Evolutionary conservation across 2,113 vertebrate genomes (phyloP), one percentile per base, ranked within the genome.

Genomic region (Hemichromis elongatus): DNA sequence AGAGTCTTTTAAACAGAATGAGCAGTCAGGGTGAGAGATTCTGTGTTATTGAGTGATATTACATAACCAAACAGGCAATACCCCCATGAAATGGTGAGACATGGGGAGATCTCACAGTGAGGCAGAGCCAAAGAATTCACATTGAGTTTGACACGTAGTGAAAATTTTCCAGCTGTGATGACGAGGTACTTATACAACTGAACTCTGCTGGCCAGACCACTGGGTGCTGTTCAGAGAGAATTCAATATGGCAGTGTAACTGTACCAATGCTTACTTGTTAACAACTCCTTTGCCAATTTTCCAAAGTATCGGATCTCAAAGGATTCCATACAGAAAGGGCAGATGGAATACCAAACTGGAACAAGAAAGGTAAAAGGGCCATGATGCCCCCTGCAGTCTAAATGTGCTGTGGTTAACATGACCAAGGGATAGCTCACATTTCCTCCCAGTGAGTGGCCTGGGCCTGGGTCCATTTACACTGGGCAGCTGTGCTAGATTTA

Each of bases 161-260:
- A 88, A 93, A 86, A 90, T 90, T 87, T 90, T 86, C 89, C 90
- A 42, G 81, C 35, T 63, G 89, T 83, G 87, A 52, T 87, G 88
- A 93, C 84, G 19, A 68, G 79, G 81, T 37, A 53, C 83, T 92
- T 89, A 83, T 14, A 90, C 81, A 93, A 92, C 86, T 70, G 59
- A 89, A 79, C 80, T 30, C 63, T 26, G 21, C 57, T 81, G 83
- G 86, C 89, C 85, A 77, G 61, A 86, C 73, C 37, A n/a, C 54
- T 73, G 54, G 66, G 73, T 85, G 86, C 83, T 81, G 81, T 82
- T 82, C 52, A 19, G 82, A 52, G 21, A 24, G 12, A 88, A 84
- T 63, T 79, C 81, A 82, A 82, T 79, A 86, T 90, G 50, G 3
- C 37, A 79, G 75, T 30, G 68, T 19, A 88, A 86, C 73, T 81